Evolutionary conservation across 2,888 invertebrate species (phyloP), one percentile per base, ranked within the genome.

Genomic region (Tanypteryx hageni): DNA sequence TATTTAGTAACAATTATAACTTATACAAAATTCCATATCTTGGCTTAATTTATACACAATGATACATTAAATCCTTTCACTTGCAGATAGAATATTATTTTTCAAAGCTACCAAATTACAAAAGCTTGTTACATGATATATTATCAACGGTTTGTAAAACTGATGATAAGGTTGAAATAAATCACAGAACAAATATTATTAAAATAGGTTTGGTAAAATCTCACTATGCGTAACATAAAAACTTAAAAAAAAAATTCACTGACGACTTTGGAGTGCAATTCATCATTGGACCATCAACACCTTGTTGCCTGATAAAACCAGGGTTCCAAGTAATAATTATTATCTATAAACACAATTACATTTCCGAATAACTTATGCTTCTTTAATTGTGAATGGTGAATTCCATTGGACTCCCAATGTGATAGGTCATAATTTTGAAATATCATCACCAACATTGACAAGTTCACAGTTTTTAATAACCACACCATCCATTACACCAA

Each of bases 401-500:
- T 9, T 31, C 61, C 61, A 64, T 16, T 14, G 31, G n/a, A 86
- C n/a, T 31, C 57, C 27, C 18, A 86, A n/a, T 86, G 59, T 59
- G n/a, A 2, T 4, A n/a, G 31, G 9, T 61, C 61, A 64, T 31
- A 14, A 11, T 31, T 31, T 59, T 8, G 31, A 61, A 86, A 59
- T 31, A 61, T 86, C 4, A 86, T 86, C 61, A 86, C 31, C 59
- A 86, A 14, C 44, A 16, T 11, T n/a, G 76, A 31, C 16, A 16
- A 61, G 86, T 81, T 85, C 61, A 86, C 68, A 64, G 27, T 31
- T 18, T 22, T 83, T 56, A 92, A 56, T 92, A 58, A n/a, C 64
- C 85, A n/a, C 85, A 84, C 84, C 83, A 85, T 16, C 92, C 83
- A 64, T 85, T 92, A 61, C 92, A 92, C 83, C 84, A 61, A 57